These are phyloP conservation scores for Ammodytes dubius DNA, from an alignment of 2,113 vertebrate species.

Conservation along the genomic window DNA sequence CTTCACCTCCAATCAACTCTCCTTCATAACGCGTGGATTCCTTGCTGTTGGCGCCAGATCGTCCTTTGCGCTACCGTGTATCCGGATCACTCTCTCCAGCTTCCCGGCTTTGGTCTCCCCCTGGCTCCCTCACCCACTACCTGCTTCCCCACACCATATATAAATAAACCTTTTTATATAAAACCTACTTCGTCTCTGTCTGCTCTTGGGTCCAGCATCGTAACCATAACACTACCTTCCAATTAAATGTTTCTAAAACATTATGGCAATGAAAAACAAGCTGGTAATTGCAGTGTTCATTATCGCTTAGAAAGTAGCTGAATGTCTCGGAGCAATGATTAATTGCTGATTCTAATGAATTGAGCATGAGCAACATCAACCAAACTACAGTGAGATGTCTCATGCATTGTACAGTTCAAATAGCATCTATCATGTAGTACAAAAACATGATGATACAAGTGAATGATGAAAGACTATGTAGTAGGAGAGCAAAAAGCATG, in stretches of 20 bases:
- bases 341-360: constrained; percentile 5
- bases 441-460: background rate
- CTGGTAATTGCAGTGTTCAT: constrained; percentile 1
- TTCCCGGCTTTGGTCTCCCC: too few species aligned
- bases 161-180: too few species aligned
- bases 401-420: background rate
- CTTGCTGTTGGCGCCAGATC: too few species aligned
- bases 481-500: background rate
- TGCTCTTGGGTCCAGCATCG: too few species aligned
- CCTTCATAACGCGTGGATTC: too few species aligned
- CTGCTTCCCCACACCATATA: too few species aligned
- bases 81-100: too few species aligned
- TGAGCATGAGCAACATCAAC: constrained; percentile 6
- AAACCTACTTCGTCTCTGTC: too few species aligned
- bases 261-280: background rate
- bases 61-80: too few species aligned
- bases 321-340: background rate
- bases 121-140: too few species aligned
- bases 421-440: background rate
- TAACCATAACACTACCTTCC: background rate
- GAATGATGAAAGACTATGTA: background rate
- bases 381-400: background rate
- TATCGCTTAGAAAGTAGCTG: constrained; percentile 2
- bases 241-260: constrained; percentile 19
- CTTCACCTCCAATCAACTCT: too few species aligned